Base-by-base conservation (phyloP, 2,113 vertebrate genomes). In the Coturnix japonica region DNA sequence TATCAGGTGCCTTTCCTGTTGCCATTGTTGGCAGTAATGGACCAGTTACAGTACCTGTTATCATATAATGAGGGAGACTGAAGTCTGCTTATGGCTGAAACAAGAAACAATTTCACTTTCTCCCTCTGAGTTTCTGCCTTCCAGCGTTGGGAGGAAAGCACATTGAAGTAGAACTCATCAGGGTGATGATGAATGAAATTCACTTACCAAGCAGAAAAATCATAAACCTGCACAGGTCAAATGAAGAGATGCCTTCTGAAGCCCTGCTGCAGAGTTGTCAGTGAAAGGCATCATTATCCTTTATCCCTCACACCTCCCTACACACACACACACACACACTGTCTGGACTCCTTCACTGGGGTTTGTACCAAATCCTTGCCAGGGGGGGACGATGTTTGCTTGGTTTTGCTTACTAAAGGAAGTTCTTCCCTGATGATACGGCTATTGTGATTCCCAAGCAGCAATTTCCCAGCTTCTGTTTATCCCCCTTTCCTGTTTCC, bases 401-500 rank as follows among this genome's bases (percentile, higher is more conserved):
- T 22, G 3, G 6, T 54, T 78, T 85, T 56, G 35, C 30, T 53
- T 70, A 37, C 33, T 61, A 1, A 89, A 28, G 20, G 57, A 23
- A 73, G 26, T 53, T 84, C 9, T 74, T 69, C 8, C 43, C 39
- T 44, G 16, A 37, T 53, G 31, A 71, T 26, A n/a, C 0, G 0
- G 22, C 23, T 66, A 25, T 64, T 8, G 43, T 18, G 61, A 63
- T 49, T 85, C 53, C 13, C 43, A 76, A 20, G 6, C 1, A 69
- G 26, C 8, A 23, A 14, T 51, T 51, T 26, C 25, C 23, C 49
- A 51, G 51, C n/a, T 94, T 71, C 67, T 64, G 33, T 20, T 28
- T 6, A n/a, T 9, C 8, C 20, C 8, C 4, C 2, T 41, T 49
- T 3, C 0, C 0, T 9, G 31, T 17, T 19, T 49, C 33, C 47